phyloP scores from a whole-genome alignment of 2,113 vertebrate species.

The Salminus brasiliensis region DNA sequence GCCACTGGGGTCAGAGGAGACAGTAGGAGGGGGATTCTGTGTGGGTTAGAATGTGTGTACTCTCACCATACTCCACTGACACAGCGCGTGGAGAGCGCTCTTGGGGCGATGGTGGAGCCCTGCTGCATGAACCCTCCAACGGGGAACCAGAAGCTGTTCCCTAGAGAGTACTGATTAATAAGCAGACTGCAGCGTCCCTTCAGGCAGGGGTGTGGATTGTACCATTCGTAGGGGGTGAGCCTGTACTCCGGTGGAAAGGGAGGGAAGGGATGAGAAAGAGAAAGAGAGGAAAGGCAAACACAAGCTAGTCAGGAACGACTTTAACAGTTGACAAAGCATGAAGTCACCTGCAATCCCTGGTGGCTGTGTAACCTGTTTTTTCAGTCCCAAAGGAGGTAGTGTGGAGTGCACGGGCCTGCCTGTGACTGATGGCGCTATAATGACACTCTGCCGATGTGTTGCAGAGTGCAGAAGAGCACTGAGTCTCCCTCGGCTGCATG shows the following conservation, averaged over 20 bases:
- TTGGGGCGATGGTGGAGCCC: constrained; percentile 94
- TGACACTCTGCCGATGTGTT: constrained; percentile 41
- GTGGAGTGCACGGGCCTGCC: constrained; percentile 8
- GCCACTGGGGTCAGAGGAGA: constrained; percentile 2
- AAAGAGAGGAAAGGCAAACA: constrained; percentile 45
- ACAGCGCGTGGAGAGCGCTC: constrained; percentile 94
- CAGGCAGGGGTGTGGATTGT: constrained; percentile 93
- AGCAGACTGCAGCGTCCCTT: constrained; percentile 92
- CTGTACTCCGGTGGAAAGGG: constrained; percentile 64
- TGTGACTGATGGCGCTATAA: constrained; percentile 34
- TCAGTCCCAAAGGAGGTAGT: constrained; percentile 50
- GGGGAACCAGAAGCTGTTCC: constrained; percentile 98
- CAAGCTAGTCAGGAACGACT: constrained; percentile 53
- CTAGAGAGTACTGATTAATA: constrained; percentile 96
- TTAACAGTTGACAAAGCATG: constrained; percentile 57
- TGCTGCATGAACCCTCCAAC: constrained; percentile 99
- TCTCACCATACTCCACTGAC: constrained; percentile 98
- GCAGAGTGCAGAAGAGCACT: background rate
- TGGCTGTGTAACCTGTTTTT: constrained; percentile 56
- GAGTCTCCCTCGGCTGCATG: background rate
- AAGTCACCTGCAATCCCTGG: constrained; percentile 65
- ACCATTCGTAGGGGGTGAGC: constrained; percentile 96
- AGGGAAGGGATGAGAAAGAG: background rate
- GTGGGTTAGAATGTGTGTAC: too few relatives aligned
- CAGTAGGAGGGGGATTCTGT: too few relatives aligned